Evolutionary conservation across 2,888 invertebrate genomes (phyloP).

Genomic region (Psylliodes chrysocephalus): DNA sequence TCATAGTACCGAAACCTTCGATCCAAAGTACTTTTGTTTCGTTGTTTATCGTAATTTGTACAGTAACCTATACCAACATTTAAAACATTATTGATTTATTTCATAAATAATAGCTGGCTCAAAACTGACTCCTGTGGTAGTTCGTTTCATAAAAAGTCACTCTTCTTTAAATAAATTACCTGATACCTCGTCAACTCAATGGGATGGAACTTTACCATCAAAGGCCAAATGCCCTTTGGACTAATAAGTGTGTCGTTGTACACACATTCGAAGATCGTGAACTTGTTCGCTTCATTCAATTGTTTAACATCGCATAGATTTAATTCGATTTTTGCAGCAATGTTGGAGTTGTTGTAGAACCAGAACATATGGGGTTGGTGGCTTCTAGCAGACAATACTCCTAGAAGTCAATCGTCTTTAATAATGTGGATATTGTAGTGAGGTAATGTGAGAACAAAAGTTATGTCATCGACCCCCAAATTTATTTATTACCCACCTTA

Average conservation of each 20-base stretch:
- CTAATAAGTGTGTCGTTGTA: conserved; percentile 56
- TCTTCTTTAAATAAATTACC: conserved; percentile 46
- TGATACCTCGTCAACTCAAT: conserved; percentile 57
- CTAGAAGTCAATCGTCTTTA: conserved; percentile 1
- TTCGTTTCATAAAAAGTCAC: too few relatives aligned
- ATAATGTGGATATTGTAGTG: not conserved
- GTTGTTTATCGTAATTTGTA: conserved; percentile 7
- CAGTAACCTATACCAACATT: not conserved
- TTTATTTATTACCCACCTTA: too few relatives aligned
- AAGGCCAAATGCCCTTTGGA: conserved; percentile 51
- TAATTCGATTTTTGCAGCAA: conserved; percentile 53
- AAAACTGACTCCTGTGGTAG: too few relatives aligned
- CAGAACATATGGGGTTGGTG: conserved; percentile 59
- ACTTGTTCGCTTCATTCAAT: conserved; percentile 54
- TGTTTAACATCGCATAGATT: conserved; percentile 48
- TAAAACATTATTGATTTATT: too few relatives aligned
- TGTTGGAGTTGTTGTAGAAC: conserved; percentile 61
- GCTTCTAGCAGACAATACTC: conserved; percentile 36
- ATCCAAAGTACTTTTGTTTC: conserved; percentile 4
- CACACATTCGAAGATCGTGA: conserved; percentile 58
- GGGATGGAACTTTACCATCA: conserved; percentile 63
- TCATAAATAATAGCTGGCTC: too few relatives aligned
- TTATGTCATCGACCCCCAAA: too few relatives aligned
- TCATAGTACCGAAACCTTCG: conserved; percentile 8
- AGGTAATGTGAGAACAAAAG: not conserved